phyloP scores from a whole-genome alignment of 1,140 invertebrate genomes.

The Lysiphlebus fabarum region DNA sequence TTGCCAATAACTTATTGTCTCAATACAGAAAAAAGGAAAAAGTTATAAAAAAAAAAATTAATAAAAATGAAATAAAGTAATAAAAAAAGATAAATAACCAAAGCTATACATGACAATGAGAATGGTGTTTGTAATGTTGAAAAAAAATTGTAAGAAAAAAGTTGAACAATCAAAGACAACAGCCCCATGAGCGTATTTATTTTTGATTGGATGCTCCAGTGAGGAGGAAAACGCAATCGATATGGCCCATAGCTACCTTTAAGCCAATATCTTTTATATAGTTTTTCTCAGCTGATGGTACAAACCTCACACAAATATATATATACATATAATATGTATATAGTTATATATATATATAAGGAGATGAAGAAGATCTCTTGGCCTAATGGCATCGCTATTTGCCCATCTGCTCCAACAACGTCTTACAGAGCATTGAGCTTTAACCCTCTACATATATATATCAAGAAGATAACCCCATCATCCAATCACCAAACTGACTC shows the following conservation, averaged over 20 bases:
- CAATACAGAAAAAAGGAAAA: no score
- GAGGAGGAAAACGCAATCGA: constrained; percentile 4
- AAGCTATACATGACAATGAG: no score
- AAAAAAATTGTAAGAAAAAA: neutral
- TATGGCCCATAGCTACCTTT: constrained; percentile 4
- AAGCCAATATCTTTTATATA: constrained; percentile 5
- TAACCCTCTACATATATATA: no score
- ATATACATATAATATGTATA: no score
- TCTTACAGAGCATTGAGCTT: neutral
- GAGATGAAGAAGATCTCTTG: constrained; percentile 4
- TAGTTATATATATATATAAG: neutral
- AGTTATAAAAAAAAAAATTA: no score
- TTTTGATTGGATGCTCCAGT: constrained; percentile 4
- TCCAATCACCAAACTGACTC: no score
- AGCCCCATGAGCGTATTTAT: constrained; percentile 7
- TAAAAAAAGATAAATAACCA: no score
- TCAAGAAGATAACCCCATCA: no score
- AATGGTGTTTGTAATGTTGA: no score
- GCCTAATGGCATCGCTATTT: constrained; percentile 13
- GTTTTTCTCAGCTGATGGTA: neutral
- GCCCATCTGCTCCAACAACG: constrained; percentile 3
- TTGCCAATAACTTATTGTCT: no score
- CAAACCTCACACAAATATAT: no score
- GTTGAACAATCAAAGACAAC: constrained; percentile 4
- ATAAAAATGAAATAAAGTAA: no score